Conservation (phyloP, 1,140 invertebrate genomes). For the Maniola jurtina region DNA sequence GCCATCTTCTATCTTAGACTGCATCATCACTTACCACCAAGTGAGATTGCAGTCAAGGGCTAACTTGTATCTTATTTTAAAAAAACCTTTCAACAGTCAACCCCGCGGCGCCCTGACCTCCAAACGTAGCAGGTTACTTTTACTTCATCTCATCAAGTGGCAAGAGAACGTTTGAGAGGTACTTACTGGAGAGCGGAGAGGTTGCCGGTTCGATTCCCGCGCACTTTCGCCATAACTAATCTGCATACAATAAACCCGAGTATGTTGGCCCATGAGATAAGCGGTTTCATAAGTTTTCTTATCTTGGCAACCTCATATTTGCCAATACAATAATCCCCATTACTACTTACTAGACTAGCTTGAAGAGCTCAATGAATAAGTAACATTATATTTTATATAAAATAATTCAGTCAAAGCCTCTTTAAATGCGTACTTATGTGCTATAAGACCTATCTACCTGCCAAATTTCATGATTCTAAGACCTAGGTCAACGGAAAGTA, state of each 20-base stretch:
- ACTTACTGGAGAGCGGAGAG: not conserved
- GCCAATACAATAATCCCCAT: not conserved
- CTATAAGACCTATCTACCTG: too few relatives aligned
- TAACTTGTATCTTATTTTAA: too few relatives aligned
- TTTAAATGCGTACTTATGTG: too few relatives aligned
- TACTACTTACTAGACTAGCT: not conserved
- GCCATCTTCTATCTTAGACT: too few relatives aligned
- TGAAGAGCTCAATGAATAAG: too few relatives aligned
- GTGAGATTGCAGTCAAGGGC: not conserved
- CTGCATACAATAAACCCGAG: conserved; percentile 24
- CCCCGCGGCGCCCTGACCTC: not conserved
- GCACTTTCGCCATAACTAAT: conserved; percentile 27
- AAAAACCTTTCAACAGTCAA: not conserved
- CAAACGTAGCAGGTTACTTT: not conserved
- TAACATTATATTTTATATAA: too few relatives aligned
- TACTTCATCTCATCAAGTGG: not conserved
- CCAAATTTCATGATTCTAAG: too few relatives aligned
- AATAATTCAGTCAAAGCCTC: too few relatives aligned
- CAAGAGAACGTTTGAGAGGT: conserved; percentile 10
- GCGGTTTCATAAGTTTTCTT: conserved; percentile 4
- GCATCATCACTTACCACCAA: too few relatives aligned
- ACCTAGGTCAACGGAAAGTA: too few relatives aligned
- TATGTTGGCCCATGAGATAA: conserved; percentile 11
- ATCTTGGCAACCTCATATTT: not conserved
- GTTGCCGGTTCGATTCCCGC: conserved; percentile 30